These are phyloP conservation scores for Calonectris borealis DNA, from an alignment of 2,113 vertebrate genomes.

Conservation along the genomic window DNA sequence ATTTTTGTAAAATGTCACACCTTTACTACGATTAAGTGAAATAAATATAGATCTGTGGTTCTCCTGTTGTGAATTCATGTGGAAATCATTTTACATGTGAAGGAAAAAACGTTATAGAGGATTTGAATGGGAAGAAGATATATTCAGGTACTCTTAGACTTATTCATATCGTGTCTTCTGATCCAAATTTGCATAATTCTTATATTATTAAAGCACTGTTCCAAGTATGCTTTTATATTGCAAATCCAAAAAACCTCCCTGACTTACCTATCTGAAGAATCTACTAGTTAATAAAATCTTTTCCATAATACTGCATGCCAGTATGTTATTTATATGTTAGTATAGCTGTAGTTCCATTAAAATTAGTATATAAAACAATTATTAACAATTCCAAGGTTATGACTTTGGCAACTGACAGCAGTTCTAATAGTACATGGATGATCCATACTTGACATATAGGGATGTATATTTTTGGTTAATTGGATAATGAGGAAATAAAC, in stretches of 20 bases:
- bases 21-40: background rate
- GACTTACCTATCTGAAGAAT: background rate
- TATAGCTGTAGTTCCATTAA: background rate
- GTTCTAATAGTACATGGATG: background rate
- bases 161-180: background rate
- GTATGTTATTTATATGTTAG: background rate
- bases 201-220: background rate
- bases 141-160: background rate
- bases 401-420: background rate
- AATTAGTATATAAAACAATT: background rate
- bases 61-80: background rate
- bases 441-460: background rate
- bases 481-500: background rate
- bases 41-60: background rate
- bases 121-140: background rate
- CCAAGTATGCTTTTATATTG: background rate
- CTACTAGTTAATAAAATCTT: background rate
- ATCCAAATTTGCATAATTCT: background rate
- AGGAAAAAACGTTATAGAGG: background rate
- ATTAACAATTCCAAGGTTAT: background rate
- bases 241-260: background rate
- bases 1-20: background rate
- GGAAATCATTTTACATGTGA: background rate
- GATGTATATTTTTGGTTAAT: background rate
- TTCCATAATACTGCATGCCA: background rate